phyloP scores from a whole-genome alignment of 1,140 invertebrate genomes.

The Bombus ignitus region DNA sequence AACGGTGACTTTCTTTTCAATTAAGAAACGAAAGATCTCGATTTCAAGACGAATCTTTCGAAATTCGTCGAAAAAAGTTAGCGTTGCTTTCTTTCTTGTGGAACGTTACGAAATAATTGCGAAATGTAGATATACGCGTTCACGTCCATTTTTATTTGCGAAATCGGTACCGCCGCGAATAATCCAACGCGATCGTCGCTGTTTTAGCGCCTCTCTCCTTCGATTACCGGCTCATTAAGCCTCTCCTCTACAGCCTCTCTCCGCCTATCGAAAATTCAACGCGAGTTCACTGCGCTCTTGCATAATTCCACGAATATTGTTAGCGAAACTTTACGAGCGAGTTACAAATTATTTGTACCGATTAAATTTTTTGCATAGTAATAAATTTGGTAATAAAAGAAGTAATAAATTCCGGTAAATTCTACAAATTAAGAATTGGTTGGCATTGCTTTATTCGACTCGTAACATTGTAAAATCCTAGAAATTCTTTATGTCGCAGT shows the following conservation, averaged over 20 bases:
- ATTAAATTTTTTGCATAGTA: neutral
- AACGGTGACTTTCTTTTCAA: neutral
- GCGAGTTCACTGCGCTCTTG: neutral
- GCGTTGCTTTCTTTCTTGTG: neutral
- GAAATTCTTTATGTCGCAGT: no score
- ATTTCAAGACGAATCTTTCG: slow-evolving; percentile 8
- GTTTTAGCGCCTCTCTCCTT: neutral
- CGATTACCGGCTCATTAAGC: neutral
- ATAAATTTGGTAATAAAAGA: neutral
- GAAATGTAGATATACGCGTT: slow-evolving; percentile 15
- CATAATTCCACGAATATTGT: neutral
- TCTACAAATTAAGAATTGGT: neutral
- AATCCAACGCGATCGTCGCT: neutral
- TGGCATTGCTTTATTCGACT: neutral
- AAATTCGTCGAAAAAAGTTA: neutral
- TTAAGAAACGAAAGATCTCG: neutral
- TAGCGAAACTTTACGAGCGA: neutral
- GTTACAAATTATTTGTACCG: neutral
- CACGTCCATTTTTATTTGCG: slow-evolving; percentile 16
- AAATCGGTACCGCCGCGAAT: slow-evolving; percentile 1
- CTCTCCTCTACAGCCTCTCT: neutral
- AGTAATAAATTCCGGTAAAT: neutral
- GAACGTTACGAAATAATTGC: slow-evolving; percentile 22
- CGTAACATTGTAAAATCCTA: neutral
- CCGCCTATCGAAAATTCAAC: neutral